Percentiles rank a stretch among this genome's conserved stretches.
phyloP scores from a whole-genome alignment of 1,140 invertebrate species.

The Centruroides vittatus region DNA sequence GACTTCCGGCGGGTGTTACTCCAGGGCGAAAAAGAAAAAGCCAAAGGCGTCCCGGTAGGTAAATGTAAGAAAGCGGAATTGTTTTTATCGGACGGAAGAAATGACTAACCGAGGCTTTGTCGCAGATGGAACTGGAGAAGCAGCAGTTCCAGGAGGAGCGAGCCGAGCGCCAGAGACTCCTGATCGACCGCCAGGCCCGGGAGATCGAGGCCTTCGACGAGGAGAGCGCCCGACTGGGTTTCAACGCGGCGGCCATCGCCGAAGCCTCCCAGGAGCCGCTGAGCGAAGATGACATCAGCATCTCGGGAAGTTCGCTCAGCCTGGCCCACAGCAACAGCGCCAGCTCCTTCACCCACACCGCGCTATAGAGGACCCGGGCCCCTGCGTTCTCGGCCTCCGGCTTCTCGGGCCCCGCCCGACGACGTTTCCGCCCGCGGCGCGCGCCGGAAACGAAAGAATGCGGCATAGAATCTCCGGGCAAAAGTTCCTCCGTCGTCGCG shows the following conservation, averaged over 20 bases:
- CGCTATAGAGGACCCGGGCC: conserved; percentile 3
- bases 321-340: conserved; percentile 77
- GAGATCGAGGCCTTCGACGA: conserved; percentile 89
- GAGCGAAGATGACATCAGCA: conserved; percentile 63
- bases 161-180: conserved; percentile 65
- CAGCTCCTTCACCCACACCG: conserved; percentile 22
- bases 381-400: no score
- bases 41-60: no score
- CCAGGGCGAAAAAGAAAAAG: no score
- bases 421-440: no score
- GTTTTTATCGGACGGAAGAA: no score
- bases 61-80: no score
- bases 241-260: conserved; percentile 70
- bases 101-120: neutral
- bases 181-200: conserved; percentile 74
- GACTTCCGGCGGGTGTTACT: no score
- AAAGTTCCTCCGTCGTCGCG: no score
- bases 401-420: no score
- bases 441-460: neutral
- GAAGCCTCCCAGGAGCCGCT: conserved; percentile 74
- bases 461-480: neutral
- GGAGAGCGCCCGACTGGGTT: conserved; percentile 79
- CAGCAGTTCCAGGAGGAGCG: conserved; percentile 80
- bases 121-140: conserved; percentile 78
- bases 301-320: conserved; percentile 86